Conservation (phyloP, 2,888 invertebrate species). For the Bruchidius siliquastri region DNA sequence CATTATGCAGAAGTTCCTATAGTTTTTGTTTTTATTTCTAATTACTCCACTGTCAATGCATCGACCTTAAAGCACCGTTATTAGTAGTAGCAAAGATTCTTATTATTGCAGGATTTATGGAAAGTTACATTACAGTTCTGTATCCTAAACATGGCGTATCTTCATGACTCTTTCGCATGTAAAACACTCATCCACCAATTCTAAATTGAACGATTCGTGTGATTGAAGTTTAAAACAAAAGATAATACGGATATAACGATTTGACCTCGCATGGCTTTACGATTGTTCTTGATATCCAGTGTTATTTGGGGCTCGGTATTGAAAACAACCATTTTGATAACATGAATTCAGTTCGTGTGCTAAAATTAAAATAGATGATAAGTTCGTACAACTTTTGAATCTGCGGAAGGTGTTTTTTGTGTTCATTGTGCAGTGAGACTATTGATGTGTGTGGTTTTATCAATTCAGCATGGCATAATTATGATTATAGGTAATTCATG, state of each 20-base stretch:
- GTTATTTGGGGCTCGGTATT: conserved; percentile 13
- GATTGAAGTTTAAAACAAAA: conserved; percentile 13
- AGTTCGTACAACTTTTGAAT: background rate
- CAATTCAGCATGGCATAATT: no score
- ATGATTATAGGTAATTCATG: no score
- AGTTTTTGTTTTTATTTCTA: no score
- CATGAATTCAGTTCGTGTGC: background rate
- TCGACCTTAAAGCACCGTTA: no score
- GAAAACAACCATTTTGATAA: background rate
- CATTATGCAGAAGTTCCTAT: no score
- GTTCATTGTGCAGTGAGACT: no score
- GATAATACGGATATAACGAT: conserved; percentile 18
- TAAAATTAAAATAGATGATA: background rate
- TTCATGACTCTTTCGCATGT: conserved; percentile 12
- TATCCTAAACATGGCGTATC: background rate
- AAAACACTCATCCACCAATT: conserved; percentile 18
- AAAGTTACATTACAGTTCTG: no score
- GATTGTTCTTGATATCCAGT: conserved; percentile 27
- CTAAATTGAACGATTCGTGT: conserved; percentile 18
- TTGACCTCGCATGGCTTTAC: conserved; percentile 22
- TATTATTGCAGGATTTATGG: no score
- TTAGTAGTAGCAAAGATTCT: no score
- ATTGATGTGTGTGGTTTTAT: no score
- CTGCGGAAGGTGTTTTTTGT: background rate
- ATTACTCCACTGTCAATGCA: no score